Conservation (phyloP, 2,888 invertebrate species). For the Margaritifera margaritifera region DNA sequence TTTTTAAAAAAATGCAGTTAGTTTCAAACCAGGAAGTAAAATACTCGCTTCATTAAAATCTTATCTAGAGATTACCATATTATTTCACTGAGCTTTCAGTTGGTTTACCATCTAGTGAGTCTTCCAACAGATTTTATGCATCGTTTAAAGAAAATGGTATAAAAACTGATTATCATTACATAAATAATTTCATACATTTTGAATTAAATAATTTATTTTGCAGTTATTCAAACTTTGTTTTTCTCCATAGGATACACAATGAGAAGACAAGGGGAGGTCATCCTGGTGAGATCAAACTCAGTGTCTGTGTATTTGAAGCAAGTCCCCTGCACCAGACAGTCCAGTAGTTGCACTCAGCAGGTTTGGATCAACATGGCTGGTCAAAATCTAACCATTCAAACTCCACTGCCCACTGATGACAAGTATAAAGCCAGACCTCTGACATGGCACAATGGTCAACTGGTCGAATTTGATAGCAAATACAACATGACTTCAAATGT, state of each 20-base stretch:
- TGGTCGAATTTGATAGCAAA: conserved; percentile 9
- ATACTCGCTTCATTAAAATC: no score
- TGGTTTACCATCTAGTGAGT: no score
- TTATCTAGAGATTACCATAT: no score
- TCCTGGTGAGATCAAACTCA: conserved; percentile 16
- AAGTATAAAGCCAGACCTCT: no score
- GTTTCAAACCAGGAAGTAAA: no score
- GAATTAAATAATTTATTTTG: no score
- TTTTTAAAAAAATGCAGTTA: background rate
- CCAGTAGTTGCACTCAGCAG: conserved; percentile 33
- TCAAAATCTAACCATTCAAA: conserved; percentile 39
- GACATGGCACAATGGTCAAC: conserved; percentile 29
- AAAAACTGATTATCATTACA: no score
- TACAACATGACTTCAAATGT: conserved; percentile 5
- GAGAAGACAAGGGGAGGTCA: conserved; percentile 37
- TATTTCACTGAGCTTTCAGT: no score
- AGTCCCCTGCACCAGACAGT: conserved; percentile 39
- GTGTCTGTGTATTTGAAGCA: conserved; percentile 31
- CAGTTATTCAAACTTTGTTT: no score
- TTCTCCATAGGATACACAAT: conserved; percentile 6
- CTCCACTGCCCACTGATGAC: conserved; percentile 13
- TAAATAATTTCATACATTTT: no score
- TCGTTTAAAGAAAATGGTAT: no score
- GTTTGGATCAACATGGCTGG: conserved; percentile 38
- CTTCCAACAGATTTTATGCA: no score